phyloP scores from a whole-genome alignment of 2,113 vertebrate genomes.

The Steatornis caripensis region DNA sequence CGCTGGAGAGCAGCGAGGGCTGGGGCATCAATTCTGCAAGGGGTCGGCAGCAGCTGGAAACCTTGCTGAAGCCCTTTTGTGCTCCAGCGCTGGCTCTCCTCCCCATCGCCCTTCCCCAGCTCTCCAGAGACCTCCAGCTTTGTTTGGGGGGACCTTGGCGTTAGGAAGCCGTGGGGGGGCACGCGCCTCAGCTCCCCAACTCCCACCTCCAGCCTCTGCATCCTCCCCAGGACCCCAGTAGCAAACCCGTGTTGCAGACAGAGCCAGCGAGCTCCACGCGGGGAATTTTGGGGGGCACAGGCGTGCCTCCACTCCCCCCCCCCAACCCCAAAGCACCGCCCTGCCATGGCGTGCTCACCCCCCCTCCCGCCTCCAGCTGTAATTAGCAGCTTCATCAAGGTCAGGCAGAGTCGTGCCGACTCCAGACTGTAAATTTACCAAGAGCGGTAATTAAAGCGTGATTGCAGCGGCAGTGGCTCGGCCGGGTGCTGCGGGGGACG shows the following conservation, averaged over 20 bases:
- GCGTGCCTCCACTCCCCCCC: accelerated
- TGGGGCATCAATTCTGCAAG: too few relatives aligned
- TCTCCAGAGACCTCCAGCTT: not conserved
- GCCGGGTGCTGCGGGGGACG: not conserved
- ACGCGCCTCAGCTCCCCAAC: not conserved
- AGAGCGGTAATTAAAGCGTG: conserved; percentile 22
- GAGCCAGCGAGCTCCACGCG: accelerated
- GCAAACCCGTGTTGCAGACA: accelerated
- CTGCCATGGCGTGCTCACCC: too few relatives aligned
- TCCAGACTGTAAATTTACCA: not conserved
- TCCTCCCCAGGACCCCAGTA: accelerated
- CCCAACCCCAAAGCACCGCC: too few relatives aligned
- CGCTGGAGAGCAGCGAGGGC: not conserved
- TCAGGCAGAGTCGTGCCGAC: not conserved
- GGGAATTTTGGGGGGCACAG: not conserved
- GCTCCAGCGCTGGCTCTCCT: not conserved
- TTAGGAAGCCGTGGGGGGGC: not conserved
- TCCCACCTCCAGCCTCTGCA: not conserved
- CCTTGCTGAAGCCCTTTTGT: not conserved
- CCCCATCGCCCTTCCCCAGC: not conserved
- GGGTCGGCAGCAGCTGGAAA: too few relatives aligned
- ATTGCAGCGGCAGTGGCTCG: not conserved
- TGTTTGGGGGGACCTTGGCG: accelerated
- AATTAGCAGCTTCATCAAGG: conserved; percentile 45
- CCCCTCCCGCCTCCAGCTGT: not conserved